Conservation (phyloP, 1,140 invertebrate species). For the Brachionus angularis region DNA sequence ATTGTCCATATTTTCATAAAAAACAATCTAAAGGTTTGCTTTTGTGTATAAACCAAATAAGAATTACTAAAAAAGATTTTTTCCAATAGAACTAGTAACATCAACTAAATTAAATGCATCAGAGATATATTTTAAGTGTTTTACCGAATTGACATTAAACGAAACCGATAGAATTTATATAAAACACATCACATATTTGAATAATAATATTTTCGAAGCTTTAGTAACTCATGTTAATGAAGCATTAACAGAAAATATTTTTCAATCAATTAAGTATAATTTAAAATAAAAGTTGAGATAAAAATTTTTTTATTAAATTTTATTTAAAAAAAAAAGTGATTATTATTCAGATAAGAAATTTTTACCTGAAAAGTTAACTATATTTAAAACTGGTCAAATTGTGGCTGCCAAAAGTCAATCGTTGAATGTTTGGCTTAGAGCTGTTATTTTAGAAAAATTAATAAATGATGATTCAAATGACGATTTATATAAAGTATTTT, state of each 20-base stretch:
- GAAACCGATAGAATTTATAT: no score
- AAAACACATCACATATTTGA: no score
- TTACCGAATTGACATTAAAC: no score
- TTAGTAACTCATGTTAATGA: not conserved
- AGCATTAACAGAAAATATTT: not conserved
- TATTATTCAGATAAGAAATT: slow-evolving; percentile 27
- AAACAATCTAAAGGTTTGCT: not conserved
- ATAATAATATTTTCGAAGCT: not conserved
- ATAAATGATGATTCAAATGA: no score
- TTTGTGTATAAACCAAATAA: not conserved
- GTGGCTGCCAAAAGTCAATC: slow-evolving; percentile 12
- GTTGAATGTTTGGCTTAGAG: not conserved
- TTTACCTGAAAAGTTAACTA: slow-evolving; percentile 14
- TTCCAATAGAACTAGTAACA: no score
- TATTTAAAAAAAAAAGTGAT: slow-evolving; percentile 9
- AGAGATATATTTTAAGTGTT: no score
- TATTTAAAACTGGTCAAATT: slow-evolving; percentile 15
- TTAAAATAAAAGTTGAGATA: not conserved
- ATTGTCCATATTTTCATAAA: slow-evolving; percentile 17
- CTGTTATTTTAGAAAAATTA: no score
- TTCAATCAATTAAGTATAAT: slow-evolving; percentile 18
- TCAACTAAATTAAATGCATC: no score
- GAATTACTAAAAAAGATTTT: not conserved
- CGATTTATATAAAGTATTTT: no score
- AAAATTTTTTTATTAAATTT: no score